phyloP scores from a whole-genome alignment of 2,797 vertebrate genomes.

The Lophotriccus pileatus region DNA sequence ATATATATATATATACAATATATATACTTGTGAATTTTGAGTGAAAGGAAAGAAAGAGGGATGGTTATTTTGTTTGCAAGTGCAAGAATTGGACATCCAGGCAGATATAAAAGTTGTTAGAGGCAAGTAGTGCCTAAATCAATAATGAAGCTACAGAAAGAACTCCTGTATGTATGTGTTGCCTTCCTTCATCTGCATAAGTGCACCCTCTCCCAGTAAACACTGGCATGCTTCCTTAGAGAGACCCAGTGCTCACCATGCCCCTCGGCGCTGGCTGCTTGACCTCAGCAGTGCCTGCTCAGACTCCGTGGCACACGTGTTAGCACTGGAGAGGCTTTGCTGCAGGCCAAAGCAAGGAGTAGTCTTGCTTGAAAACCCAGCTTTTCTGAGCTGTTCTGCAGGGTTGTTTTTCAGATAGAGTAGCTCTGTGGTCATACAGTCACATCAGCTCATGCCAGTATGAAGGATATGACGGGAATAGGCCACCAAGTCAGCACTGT shows the following conservation, averaged over 20 bases:
- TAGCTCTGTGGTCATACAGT: neutral
- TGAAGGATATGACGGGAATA: neutral
- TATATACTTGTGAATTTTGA: neutral
- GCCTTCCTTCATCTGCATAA: neutral
- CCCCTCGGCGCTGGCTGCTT: rapidly evolving
- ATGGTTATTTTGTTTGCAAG: neutral
- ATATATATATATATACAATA: no score
- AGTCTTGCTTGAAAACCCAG: neutral
- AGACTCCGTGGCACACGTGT: rapidly evolving
- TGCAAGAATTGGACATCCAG: neutral
- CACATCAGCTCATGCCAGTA: neutral
- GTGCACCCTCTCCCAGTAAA: neutral
- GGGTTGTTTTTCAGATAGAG: neutral
- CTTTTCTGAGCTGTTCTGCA: neutral
- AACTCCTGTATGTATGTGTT: neutral
- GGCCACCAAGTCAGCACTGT: neutral
- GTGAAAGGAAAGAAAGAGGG: neutral
- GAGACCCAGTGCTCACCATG: neutral
- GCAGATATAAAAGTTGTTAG: neutral
- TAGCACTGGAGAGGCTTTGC: rapidly evolving
- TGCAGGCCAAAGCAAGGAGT: rapidly evolving
- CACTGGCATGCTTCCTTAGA: neutral
- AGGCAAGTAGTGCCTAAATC: neutral
- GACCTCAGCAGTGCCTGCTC: rapidly evolving
- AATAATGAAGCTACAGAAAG: neutral